These are phyloP conservation scores for Norana najaformis DNA, from an alignment of 2,888 invertebrate species.

Conservation along the genomic window DNA sequence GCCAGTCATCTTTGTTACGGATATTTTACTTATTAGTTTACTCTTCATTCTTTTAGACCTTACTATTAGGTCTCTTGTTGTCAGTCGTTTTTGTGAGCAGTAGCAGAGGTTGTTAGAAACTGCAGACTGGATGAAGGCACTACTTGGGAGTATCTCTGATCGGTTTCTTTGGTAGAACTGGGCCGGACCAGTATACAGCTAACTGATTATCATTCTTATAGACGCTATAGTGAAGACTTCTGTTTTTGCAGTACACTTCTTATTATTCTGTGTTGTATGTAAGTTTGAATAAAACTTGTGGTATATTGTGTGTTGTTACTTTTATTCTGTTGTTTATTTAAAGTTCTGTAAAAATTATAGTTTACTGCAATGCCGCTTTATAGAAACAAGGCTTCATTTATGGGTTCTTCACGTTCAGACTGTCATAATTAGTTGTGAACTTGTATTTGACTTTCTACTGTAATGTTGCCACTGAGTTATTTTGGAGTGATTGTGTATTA, in stretches of 20 bases:
- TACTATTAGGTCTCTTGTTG: background rate
- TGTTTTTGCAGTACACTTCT: background rate
- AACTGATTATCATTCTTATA: no score
- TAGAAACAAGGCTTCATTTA: background rate
- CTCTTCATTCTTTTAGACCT: no score
- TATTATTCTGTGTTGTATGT: background rate
- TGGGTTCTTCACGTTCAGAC: background rate
- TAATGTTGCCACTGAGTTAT: no score
- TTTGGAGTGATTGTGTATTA: no score
- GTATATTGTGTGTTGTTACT: background rate
- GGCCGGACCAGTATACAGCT: no score
- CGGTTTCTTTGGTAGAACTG: conserved; percentile 3
- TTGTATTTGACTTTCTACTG: no score
- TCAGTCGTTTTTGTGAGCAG: background rate
- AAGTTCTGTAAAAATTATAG: background rate
- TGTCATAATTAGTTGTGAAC: background rate
- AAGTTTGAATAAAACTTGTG: background rate
- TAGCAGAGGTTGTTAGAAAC: background rate
- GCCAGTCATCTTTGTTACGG: no score
- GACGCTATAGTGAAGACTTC: background rate
- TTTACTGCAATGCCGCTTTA: background rate
- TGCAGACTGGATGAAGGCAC: background rate
- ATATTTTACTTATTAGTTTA: no score
- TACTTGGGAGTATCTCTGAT: background rate
- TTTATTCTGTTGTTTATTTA: background rate